phyloP scores from a whole-genome alignment of 2,888 invertebrate species.

The Drosophila histrio region DNA sequence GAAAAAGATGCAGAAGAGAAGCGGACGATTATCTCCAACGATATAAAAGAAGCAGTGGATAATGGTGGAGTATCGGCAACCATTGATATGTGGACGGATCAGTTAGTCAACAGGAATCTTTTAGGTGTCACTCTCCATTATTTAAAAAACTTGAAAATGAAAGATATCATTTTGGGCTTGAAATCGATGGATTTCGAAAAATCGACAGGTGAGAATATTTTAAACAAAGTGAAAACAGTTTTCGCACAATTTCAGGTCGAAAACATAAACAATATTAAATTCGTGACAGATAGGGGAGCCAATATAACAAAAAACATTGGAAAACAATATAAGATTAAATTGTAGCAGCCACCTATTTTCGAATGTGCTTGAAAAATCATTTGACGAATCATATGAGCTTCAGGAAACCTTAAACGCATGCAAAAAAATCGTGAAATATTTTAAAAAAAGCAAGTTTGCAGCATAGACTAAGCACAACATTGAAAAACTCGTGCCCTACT shows the following conservation, averaged over 20 bases:
- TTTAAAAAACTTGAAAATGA: too few relatives aligned
- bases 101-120: conserved; percentile 31
- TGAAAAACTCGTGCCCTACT: conserved; percentile 5
- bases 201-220: conserved; percentile 12
- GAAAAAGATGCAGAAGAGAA: too few relatives aligned
- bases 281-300: conserved; percentile 1
- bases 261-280: conserved; percentile 3
- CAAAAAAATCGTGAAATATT: conserved; percentile 15
- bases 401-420: neutral
- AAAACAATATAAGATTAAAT: neutral
- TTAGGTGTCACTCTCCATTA: conserved; percentile 36
- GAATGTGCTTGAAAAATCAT: conserved; percentile 1
- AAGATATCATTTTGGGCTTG: conserved; percentile 16
- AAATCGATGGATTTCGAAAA: conserved; percentile 20
- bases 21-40: too few relatives aligned
- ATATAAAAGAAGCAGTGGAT: too few relatives aligned
- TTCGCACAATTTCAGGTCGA: conserved; percentile 10
- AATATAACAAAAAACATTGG: conserved; percentile 6
- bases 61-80: too few relatives aligned
- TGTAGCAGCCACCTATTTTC: conserved; percentile 11
- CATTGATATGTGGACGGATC: conserved; percentile 51
- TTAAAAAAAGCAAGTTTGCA: conserved; percentile 25
- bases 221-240: neutral
- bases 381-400: conserved; percentile 1
- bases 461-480: conserved; percentile 6